Evolutionary conservation across 1,140 invertebrate genomes (phyloP).

Genomic region (Bacillus rossius): DNA sequence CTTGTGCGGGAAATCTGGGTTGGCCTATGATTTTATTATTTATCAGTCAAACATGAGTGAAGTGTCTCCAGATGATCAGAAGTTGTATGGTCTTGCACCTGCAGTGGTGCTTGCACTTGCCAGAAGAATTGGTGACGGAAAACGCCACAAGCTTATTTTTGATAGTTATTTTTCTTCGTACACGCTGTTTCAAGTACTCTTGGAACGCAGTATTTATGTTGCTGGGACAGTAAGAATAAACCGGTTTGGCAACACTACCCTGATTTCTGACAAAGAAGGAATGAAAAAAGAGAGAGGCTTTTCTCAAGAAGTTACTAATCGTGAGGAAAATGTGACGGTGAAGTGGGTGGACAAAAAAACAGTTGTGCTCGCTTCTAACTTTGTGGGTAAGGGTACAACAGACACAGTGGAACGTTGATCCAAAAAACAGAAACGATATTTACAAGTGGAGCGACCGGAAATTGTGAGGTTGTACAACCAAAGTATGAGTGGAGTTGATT

Average conservation of each 20-base stretch:
- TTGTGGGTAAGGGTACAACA: conserved; percentile 15
- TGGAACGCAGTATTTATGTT: conserved; percentile 10
- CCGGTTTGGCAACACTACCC: conserved; percentile 13
- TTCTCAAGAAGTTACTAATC: conserved; percentile 13
- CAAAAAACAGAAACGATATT: conserved; percentile 12
- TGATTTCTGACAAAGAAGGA: conserved; percentile 18
- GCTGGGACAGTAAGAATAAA: conserved; percentile 17
- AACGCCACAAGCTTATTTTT: conserved; percentile 12
- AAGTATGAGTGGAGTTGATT: conserved; percentile 38
- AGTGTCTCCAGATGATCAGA: too few relatives aligned
- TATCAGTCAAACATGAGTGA: conserved; percentile 24
- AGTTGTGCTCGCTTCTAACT: conserved; percentile 16
- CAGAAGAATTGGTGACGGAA: conserved; percentile 1
- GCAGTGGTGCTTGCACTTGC: conserved; percentile 6
- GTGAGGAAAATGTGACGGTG: conserved; percentile 9
- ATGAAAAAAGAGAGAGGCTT: conserved; percentile 11
- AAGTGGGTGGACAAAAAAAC: conserved; percentile 20
- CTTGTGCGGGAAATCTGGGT: conserved; percentile 24
- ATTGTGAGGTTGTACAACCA: conserved; percentile 19
- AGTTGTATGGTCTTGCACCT: too few relatives aligned
- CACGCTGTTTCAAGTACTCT: neutral
- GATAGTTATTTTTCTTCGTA: conserved; percentile 22
- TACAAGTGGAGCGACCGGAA: conserved; percentile 10
- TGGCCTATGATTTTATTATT: conserved; percentile 25
- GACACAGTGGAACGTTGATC: conserved; percentile 17